Base-by-base conservation (phyloP, 1,140 invertebrate genomes). In the Bathynomus jamesi region DNA sequence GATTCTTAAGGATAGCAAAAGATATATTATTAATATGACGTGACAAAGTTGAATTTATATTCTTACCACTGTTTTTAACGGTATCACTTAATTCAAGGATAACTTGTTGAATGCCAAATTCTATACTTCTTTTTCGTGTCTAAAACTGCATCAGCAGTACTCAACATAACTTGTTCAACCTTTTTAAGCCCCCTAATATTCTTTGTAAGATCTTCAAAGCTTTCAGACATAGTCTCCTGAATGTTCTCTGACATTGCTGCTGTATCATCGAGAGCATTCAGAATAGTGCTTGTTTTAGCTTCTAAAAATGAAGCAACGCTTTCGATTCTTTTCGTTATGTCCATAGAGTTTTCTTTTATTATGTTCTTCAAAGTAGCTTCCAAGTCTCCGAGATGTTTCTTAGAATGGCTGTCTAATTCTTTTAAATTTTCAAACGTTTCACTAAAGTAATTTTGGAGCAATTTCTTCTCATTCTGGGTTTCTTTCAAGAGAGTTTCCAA, bases 41-140 rank as follows among this genome's bases (percentile, higher is more conserved):
- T 73, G 86, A 87, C 3, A 94, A 80, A 11, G 89, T 89, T 0
- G 82, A 82, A 78, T 90, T 90, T 17, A 93, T 83, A 53, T 86
- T 87, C 60, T 84, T 85, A 4, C 87, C 83, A 78, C 91, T 87
- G 10, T 83, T 82, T 79, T 87, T 89, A 17, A 78, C 73, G 17
- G 76, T 71, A n/a, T 78, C 76, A 2, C 75, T 69, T 13, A 94
- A 85, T 81, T 93, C 91, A n/a, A 89, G 80, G n/a, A 93, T 82
- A 76, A 94, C 91, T 81, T 93, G 90, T 78, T 93, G 89, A 0
- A 92, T 88, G 0, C 90, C 90, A 76, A 92, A 93, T 78, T 94
- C 92, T 0, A 95, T 86, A 24, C 91, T 85, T 71, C 90, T 87
- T 80, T 93, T 94, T n/a, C 0, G 89, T 93, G 61, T 93, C 91